Evolutionary conservation across 2,113 vertebrate genomes (phyloP), one percentile per base, ranked within the genome.

Genomic region (Corythaeola cristata): DNA sequence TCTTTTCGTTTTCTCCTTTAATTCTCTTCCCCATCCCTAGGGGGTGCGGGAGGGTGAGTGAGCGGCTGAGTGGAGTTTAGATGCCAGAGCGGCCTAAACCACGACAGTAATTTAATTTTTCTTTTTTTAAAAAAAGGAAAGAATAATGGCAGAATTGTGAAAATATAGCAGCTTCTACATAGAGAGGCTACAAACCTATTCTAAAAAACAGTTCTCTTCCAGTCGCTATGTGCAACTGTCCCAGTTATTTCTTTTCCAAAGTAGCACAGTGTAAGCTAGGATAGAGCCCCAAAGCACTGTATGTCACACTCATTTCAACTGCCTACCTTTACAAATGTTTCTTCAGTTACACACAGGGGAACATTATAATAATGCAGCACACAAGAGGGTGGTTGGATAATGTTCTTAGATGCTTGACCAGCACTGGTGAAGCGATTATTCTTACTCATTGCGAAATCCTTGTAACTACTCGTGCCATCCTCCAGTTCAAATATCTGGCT

Each of bases 401-500:
- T 99, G 97, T 99, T 99, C 96, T 99, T 99, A 82, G 99, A 99
- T 14, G 99, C 99, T 85, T 99, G 99, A 33, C 99, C 99, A 19
- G 99, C 99, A 76, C 99, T 99, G 96, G 99, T 99, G 97, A 99
- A 99, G 41, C 99, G 99, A 96, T 99, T 99, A 94, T 99, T 99
- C 93, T 99, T 99, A 73, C 99, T 99, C 99, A 99, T 99, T 93
- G 99, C 98, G 86, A 99, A 99, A 98, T 99, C 99, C 95, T 99
- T 99, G 80, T 99, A 99, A 97, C 99, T 99, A 98, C 99, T 99
- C 41, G 99, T 99, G 89, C 99, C 98, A 86, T 99, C 99, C 89
- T 99, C 98, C 84, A 99, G 97, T 90, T 99, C 99, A 97, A 99
- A 99, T 96, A 99, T 99, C 97, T 99, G 99, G 96, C 99, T 99